Evolutionary conservation across 1,140 invertebrate species (phyloP).

Genomic region (Frieseomelitta varia): DNA sequence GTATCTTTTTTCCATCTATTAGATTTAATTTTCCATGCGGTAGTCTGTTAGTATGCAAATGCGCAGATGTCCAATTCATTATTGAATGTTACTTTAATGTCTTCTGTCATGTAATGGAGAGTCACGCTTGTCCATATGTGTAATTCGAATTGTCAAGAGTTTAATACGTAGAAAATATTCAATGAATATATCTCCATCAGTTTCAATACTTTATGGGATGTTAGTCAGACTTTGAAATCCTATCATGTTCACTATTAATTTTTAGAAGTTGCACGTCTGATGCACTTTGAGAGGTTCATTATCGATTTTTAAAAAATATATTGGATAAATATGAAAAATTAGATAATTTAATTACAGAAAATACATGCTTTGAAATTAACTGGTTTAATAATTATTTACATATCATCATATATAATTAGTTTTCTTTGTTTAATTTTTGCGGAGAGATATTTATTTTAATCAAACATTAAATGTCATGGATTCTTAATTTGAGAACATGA

Average conservation of each 20-base stretch:
- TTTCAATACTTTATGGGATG: background rate
- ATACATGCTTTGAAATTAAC: background rate
- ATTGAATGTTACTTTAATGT: background rate
- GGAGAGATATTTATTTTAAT: too few relatives aligned
- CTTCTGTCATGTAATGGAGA: background rate
- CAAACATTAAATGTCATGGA: background rate
- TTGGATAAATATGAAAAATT: background rate
- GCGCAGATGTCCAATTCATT: background rate
- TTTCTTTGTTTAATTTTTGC: too few relatives aligned
- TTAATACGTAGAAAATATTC: background rate
- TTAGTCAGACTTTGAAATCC: background rate
- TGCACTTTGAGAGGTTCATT: background rate
- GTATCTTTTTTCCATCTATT: background rate
- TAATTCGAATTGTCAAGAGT: background rate
- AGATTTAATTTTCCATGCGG: background rate
- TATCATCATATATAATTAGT: too few relatives aligned
- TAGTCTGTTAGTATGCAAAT: constrained; percentile 3
- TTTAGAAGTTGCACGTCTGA: background rate
- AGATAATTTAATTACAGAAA: background rate
- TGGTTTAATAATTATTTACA: background rate
- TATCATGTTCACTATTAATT: background rate
- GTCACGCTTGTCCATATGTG: too few relatives aligned
- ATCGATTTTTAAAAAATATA: background rate
- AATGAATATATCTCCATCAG: background rate
- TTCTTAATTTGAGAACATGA: background rate